Evolutionary conservation across 2,113 vertebrate genomes (phyloP), one percentile per base, ranked within the genome.

Genomic region (Cavia aperea): DNA sequence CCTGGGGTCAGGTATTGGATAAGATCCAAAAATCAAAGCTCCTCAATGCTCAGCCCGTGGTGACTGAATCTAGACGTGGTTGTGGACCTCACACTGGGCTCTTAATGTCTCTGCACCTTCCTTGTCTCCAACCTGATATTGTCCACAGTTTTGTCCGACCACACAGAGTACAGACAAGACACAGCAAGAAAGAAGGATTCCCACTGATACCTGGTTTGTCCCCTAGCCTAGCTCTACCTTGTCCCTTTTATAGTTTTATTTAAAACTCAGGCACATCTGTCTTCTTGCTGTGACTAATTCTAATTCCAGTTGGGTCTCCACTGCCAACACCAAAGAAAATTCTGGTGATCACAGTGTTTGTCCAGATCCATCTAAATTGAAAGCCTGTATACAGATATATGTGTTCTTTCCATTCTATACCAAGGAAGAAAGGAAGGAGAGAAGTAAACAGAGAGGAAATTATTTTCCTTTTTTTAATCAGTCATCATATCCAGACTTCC

Each of bases 181-280:
- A 26, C 29, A 58, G n/a, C 7, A n/a, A 39, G 39, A 10, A 7
- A 51, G 58, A 31, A n/a, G 54, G 4, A 3, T 29, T 73, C 46
- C 36, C 26, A 60, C 16, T 70, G 16, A 12, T 0, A 0, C 0
- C 0, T 7, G 13, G 2, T 31, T n/a, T 12, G 11, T 73, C 39
- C n/a, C 24, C 0, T 26, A n/a, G 26, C 49, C 56, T 36, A 58
- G 2, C 6, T 19, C 51, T 29, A 75, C 1, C 29, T 26, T 11
- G 13, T 26, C n/a, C 26, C 33, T 63, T 51, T 3, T 43, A 36
- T 23, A 58, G 11, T 62, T 70, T 39, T 31, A 36, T 39, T 65
- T 39, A 29, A 24, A 9, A 24, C 39, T 43, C 21, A 36, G 36
- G 5, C 43, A 43, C 33, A 29, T 73, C 16, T 18, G 16, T 51